These are phyloP conservation scores for Dermochelys coriacea DNA, from an alignment of 2,797 vertebrate genomes.

Conservation along the genomic window DNA sequence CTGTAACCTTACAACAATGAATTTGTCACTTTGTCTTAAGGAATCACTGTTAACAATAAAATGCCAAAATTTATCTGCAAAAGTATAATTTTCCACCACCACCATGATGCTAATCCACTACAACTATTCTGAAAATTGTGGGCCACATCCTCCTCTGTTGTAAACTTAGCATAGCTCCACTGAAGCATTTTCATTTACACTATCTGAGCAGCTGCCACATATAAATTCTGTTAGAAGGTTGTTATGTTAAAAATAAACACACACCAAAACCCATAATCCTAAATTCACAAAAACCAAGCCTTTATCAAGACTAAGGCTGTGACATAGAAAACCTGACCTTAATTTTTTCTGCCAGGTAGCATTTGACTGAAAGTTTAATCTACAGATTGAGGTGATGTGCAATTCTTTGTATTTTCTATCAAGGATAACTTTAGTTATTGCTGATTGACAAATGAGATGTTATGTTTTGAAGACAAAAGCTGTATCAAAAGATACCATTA, in stretches of 20 bases:
- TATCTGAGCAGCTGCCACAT: neutral
- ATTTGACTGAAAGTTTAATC: slow-evolving; percentile 37
- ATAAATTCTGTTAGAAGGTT: neutral
- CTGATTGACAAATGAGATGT: slow-evolving; percentile 46
- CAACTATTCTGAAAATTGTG: neutral
- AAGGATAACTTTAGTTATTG: slow-evolving; percentile 32
- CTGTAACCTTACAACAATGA: neutral
- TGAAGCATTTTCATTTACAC: neutral
- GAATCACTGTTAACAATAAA: neutral
- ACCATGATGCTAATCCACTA: neutral
- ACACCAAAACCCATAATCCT: neutral
- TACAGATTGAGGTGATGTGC: neutral
- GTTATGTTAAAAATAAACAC: neutral
- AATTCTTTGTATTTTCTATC: slow-evolving; percentile 32
- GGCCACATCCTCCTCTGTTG: fast-evolving
- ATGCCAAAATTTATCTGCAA: neutral
- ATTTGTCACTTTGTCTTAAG: neutral
- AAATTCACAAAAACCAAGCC: neutral
- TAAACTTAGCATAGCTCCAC: neutral
- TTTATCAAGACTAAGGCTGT: neutral
- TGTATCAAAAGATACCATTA: slow-evolving; percentile 20
- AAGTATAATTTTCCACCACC: fast-evolving
- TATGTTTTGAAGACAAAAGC: slow-evolving; percentile 35
- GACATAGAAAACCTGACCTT: neutral
- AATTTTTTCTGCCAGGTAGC: neutral